Evolutionary conservation across 2,888 invertebrate species (phyloP).

Genomic region (Nymphalis c-album): DNA sequence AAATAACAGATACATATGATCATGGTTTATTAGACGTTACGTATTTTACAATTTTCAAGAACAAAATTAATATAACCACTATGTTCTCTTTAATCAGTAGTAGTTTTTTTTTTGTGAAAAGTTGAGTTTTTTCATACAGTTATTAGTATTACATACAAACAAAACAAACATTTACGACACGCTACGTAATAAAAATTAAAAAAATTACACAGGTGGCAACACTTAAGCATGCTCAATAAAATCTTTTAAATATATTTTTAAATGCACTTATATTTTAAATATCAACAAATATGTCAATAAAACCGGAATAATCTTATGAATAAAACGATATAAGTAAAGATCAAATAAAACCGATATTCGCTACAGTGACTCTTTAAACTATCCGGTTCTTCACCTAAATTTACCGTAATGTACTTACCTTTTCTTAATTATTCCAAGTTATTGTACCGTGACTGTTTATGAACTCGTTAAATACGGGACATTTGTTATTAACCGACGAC

Average conservation of each 20-base stretch:
- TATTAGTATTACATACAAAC: too few relatives aligned
- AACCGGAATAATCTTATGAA: slow-evolving; percentile 6
- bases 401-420: slow-evolving; percentile 17
- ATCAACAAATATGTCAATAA: not conserved
- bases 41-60: not conserved
- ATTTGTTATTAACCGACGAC: not conserved
- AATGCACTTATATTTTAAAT: not conserved
- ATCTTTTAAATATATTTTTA: too few relatives aligned
- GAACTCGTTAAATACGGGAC: not conserved
- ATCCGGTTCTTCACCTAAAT: slow-evolving; percentile 26
- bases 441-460: slow-evolving; percentile 5
- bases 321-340: slow-evolving; percentile 2
- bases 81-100: not conserved
- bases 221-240: too few relatives aligned
- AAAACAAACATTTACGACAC: too few relatives aligned
- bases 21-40: not conserved
- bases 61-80: too few relatives aligned
- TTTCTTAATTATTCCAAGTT: slow-evolving; percentile 9
- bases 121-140: too few relatives aligned
- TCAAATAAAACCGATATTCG: slow-evolving; percentile 27
- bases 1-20: too few relatives aligned
- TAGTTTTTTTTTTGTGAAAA: not conserved
- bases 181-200: too few relatives aligned
- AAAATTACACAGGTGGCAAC: too few relatives aligned
- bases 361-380: slow-evolving; percentile 10